These are phyloP conservation scores for Acronicta leporina DNA, from an alignment of 2,888 invertebrate genomes.

Conservation along the genomic window DNA sequence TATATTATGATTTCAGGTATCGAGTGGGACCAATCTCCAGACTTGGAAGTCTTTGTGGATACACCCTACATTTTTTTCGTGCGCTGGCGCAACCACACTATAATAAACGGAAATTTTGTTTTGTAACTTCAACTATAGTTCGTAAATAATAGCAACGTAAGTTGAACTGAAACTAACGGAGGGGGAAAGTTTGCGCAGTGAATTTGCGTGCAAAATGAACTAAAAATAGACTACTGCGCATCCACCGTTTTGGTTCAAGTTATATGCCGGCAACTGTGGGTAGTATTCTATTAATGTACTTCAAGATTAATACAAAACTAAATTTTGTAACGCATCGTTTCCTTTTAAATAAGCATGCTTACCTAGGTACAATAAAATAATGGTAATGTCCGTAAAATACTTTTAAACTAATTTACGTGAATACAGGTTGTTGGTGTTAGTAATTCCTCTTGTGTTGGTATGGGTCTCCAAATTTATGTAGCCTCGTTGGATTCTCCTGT, in stretches of 20 bases:
- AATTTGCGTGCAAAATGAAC: no score
- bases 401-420: neutral
- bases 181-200: no score
- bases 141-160: no score
- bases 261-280: no score
- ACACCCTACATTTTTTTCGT: slow-evolving; percentile 82
- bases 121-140: no score
- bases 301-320: slow-evolving; percentile 3
- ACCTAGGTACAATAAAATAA: no score
- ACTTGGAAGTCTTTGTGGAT: slow-evolving; percentile 71
- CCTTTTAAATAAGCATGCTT: slow-evolving; percentile 1
- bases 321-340: neutral
- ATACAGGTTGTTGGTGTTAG: slow-evolving; percentile 7
- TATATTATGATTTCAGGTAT: slow-evolving; percentile 70
- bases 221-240: no score
- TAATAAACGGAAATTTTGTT: slow-evolving; percentile 82
- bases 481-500: slow-evolving; percentile 11
- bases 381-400: neutral
- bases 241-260: no score
- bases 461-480: slow-evolving; percentile 16
- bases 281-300: no score
- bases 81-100: slow-evolving; percentile 79
- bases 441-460: slow-evolving; percentile 19
- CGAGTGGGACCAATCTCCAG: slow-evolving; percentile 80
- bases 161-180: no score